Conservation (phyloP, 2,113 vertebrate genomes). For the Menidia beryllina region DNA sequence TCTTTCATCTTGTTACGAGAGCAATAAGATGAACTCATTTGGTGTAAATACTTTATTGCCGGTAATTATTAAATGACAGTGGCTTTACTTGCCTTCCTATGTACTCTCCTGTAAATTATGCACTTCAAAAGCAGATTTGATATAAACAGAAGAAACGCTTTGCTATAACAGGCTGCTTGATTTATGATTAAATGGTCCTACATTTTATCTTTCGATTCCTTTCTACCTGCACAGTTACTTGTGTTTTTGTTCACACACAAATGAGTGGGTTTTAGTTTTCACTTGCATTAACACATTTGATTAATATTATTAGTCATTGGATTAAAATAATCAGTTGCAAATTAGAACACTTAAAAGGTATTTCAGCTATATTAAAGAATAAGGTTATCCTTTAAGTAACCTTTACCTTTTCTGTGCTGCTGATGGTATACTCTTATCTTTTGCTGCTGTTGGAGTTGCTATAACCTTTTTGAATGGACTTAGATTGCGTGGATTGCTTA, state of each 20-base stretch:
- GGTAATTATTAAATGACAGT: no score
- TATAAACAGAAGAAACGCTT: no score
- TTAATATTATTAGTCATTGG: constrained; percentile 44
- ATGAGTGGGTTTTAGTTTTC: constrained; percentile 24
- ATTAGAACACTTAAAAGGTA: constrained; percentile 29
- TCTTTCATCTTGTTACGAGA: background rate
- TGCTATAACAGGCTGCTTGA: background rate
- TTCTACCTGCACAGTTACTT: background rate
- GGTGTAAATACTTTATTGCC: no score
- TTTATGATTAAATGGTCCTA: no score
- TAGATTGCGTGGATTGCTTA: background rate
- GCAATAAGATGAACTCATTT: no score
- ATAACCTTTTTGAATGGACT: constrained; percentile 9
- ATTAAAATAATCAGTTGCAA: constrained; percentile 17
- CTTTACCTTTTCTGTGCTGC: background rate
- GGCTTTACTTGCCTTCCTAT: no score
- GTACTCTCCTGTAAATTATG: background rate
- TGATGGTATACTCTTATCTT: constrained; percentile 45
- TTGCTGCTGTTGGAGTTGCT: constrained; percentile 34
- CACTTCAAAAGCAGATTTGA: background rate
- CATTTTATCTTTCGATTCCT: no score
- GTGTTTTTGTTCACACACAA: constrained; percentile 7
- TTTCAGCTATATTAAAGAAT: constrained; percentile 27
- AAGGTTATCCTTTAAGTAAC: constrained; percentile 13
- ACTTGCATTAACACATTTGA: constrained; percentile 36